Evolutionary conservation across 2,113 vertebrate species (phyloP).

Genomic region (Pangasianodon gigas): DNA sequence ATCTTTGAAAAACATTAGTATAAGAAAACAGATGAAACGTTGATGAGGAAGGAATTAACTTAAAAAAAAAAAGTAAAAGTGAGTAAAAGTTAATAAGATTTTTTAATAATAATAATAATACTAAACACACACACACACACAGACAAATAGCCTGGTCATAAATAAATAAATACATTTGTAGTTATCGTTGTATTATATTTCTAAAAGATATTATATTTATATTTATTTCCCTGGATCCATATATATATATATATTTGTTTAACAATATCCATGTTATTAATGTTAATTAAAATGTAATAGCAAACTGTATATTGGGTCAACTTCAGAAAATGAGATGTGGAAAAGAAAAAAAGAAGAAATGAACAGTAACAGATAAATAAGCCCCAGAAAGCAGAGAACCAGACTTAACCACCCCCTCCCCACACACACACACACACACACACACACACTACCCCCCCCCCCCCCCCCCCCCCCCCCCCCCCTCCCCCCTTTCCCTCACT

Average conservation of each 20-base stretch:
- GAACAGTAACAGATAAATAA: constrained; percentile 9
- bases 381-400: background rate
- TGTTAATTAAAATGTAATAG: background rate
- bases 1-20: background rate
- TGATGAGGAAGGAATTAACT: background rate
- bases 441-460: too few relatives aligned
- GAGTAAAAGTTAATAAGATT: background rate
- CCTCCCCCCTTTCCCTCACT: background rate
- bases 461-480: constrained; percentile 59
- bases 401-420: background rate
- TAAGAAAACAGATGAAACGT: background rate
- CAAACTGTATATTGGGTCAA: background rate
- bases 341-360: background rate
- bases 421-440: too few relatives aligned
- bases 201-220: background rate
- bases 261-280: background rate
- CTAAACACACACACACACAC: too few relatives aligned
- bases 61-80: background rate
- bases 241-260: background rate
- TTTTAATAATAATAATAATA: background rate
- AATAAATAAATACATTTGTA: background rate
- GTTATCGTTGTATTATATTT: background rate
- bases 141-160: background rate
- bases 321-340: background rate
- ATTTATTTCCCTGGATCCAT: background rate